These are phyloP conservation scores for Nezara viridula DNA, from an alignment of 2,888 invertebrate species.

Conservation along the genomic window DNA sequence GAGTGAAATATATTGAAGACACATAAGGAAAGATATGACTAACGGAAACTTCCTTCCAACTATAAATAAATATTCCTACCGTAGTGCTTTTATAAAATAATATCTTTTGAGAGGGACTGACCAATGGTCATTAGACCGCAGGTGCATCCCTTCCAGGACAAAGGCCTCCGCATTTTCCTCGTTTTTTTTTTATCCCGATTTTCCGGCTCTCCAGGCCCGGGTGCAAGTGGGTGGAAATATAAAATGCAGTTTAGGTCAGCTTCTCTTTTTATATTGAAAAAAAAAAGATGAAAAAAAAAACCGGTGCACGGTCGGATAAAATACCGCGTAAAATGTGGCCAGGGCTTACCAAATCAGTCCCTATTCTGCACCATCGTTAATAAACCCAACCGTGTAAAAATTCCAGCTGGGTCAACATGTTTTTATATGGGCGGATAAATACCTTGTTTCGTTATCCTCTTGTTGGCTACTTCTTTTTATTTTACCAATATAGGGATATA, in stretches of 20 bases:
- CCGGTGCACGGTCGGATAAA: not conserved
- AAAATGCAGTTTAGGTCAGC: slow-evolving; percentile 59
- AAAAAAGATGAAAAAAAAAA: not conserved
- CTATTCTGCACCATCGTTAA: slow-evolving; percentile 31
- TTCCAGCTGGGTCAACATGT: slow-evolving; percentile 16
- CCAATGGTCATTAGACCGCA: not conserved
- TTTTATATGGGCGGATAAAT: not conserved
- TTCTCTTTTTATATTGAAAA: slow-evolving; percentile 38
- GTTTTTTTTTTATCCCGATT: slow-evolving; percentile 48
- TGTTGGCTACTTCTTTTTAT: not conserved
- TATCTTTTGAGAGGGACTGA: not conserved
- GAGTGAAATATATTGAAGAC: not conserved
- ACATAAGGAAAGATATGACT: not conserved
- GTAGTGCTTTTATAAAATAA: not conserved
- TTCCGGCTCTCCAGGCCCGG: slow-evolving; percentile 31
- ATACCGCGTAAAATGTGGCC: slow-evolving; percentile 26
- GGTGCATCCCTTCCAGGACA: slow-evolving; percentile 8
- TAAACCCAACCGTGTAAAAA: slow-evolving; percentile 35
- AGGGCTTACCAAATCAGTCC: slow-evolving; percentile 41
- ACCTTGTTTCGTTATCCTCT: slow-evolving; percentile 2
- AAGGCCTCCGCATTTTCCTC: slow-evolving; percentile 33
- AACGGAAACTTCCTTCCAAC: not conserved
- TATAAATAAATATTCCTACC: not conserved
- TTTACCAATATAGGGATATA: not conserved
- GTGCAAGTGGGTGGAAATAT: slow-evolving; percentile 58